Percentiles rank a stretch among this genome's conserved stretches.
These are phyloP conservation scores for Cerastis rubricosa DNA, from an alignment of 2,888 invertebrate species.

Conservation along the genomic window DNA sequence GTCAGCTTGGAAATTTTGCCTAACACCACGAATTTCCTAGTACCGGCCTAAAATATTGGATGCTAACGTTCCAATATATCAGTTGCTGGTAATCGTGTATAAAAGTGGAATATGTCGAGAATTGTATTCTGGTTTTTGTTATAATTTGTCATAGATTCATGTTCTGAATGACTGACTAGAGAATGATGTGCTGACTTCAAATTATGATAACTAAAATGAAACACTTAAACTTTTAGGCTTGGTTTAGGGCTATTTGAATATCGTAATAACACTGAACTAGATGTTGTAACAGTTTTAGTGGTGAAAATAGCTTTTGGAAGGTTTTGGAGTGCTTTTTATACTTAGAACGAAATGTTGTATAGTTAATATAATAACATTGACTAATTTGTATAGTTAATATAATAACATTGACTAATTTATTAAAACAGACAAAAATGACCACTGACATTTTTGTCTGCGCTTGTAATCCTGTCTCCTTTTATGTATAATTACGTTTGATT, in stretches of 20 bases:
- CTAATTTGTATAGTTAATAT: too few species aligned
- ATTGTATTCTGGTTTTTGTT: constrained; percentile 2
- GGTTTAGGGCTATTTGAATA: not conserved
- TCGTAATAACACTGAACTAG: not conserved
- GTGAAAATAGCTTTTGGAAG: not conserved
- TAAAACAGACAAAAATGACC: too few species aligned
- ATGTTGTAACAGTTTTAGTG: not conserved
- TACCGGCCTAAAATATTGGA: constrained; percentile 20
- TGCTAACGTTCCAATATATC: constrained; percentile 18
- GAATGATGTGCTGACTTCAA: not conserved
- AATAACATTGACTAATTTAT: too few species aligned
- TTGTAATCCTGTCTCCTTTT: too few species aligned
- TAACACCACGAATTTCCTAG: constrained; percentile 20
- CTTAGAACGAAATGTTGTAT: not conserved
- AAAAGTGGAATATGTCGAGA: constrained; percentile 4
- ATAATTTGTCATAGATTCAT: not conserved
- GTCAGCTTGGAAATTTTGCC: constrained; percentile 24
- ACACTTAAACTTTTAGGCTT: not conserved
- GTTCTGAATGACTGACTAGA: not conserved
- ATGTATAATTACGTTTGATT: too few species aligned
- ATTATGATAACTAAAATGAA: not conserved
- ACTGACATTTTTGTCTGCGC: too few species aligned
- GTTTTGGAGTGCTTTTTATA: not conserved
- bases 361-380: not conserved
- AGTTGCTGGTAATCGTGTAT: constrained; percentile 11